These are phyloP conservation scores for Autographa pulchrina DNA, from an alignment of 2,888 invertebrate genomes.

Conservation along the genomic window DNA sequence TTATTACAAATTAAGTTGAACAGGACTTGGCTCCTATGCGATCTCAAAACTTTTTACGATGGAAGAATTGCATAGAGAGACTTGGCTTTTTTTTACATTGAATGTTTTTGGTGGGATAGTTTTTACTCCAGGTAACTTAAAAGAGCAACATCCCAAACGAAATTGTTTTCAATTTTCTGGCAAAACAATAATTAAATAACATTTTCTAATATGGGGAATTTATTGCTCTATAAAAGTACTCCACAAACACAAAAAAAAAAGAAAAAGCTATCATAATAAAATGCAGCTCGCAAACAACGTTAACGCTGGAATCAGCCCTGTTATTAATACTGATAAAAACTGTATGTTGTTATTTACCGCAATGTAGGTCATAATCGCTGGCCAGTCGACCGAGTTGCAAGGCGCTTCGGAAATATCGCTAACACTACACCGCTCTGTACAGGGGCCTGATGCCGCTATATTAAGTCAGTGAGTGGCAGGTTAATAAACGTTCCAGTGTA, in stretches of 20 bases:
- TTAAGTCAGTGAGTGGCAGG: no score
- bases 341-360: conserved; percentile 66
- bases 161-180: no score
- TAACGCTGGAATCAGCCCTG: conserved; percentile 49
- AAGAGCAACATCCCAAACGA: no score
- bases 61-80: no score
- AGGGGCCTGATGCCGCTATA: no score
- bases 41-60: no score
- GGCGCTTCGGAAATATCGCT: conserved; percentile 70
- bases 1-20: no score
- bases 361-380: conserved; percentile 64
- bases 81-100: no score
- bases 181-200: not conserved
- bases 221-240: not conserved
- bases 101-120: no score
- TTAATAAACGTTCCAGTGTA: no score
- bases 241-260: not conserved
- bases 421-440: conserved; percentile 62
- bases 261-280: conserved; percentile 5
- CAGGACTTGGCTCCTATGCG: no score
- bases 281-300: not conserved
- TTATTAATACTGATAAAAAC: conserved; percentile 55
- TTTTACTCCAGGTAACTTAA: no score
- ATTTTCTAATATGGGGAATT: not conserved
- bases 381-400: conserved; percentile 27